Evolutionary conservation across 1,140 invertebrate species (phyloP).

Genomic region (Eumeta japonica): DNA sequence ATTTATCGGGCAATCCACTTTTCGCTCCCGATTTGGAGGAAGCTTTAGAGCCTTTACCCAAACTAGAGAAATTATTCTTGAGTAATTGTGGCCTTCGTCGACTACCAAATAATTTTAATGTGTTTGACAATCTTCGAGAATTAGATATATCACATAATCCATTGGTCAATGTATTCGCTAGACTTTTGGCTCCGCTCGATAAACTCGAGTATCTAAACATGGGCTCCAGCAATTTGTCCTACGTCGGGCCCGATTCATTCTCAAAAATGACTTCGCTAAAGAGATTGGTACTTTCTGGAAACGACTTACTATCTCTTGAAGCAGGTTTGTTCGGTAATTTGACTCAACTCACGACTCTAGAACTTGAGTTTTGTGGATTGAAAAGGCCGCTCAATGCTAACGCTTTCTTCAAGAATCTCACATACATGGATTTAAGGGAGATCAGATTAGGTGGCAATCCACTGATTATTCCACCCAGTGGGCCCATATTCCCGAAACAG

Average conservation of each 20-base stretch:
- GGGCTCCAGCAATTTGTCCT: conserved; percentile 69
- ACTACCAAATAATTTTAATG: conserved; percentile 66
- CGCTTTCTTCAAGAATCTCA: conserved; percentile 67
- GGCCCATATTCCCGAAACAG: conserved; percentile 64
- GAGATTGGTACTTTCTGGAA: conserved; percentile 67
- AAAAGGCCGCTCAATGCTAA: conserved; percentile 62
- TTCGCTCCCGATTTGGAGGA: conserved; percentile 66
- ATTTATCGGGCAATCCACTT: conserved; percentile 67
- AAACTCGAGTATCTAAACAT: conserved; percentile 70
- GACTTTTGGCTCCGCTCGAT: conserved; percentile 64
- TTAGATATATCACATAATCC: conserved; percentile 71
- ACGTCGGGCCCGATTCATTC: conserved; percentile 67
- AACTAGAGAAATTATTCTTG: conserved; percentile 65
- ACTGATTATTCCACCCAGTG: conserved; percentile 58
- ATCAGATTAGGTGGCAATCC: conserved; percentile 71
- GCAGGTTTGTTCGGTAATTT: conserved; percentile 69
- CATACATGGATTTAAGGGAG: conserved; percentile 65
- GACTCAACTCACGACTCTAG: conserved; percentile 65
- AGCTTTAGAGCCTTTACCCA: conserved; percentile 65
- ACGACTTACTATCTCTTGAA: conserved; percentile 66
- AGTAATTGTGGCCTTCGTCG: conserved; percentile 65
- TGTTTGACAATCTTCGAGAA: conserved; percentile 65
- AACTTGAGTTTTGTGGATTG: conserved; percentile 69
- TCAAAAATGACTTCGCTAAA: conserved; percentile 69
- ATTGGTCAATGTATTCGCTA: conserved; percentile 67